Conservation (phyloP, 64 coral and sea anemone genomes). For the Dendronephthya gigantea region DNA sequence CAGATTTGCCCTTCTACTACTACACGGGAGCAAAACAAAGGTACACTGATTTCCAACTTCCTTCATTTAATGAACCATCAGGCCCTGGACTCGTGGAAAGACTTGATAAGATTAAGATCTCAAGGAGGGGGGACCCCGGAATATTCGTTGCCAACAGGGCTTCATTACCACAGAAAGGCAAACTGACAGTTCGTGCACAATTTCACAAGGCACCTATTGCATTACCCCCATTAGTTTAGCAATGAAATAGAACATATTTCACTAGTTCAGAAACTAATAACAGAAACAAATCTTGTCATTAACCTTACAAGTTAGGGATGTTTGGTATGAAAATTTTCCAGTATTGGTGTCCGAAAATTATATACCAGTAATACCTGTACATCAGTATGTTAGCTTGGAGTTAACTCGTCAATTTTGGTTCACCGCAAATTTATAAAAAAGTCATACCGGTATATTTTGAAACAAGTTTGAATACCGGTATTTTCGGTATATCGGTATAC, state of each 20-base stretch:
- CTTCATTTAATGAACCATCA: conserved; percentile 47
- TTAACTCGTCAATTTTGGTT: too few species aligned
- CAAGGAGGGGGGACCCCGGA: conserved; percentile 40
- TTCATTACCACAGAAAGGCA: conserved; percentile 20
- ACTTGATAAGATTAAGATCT: conserved; percentile 36
- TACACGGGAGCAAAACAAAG: conserved; percentile 39
- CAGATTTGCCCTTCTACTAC: conserved; percentile 48
- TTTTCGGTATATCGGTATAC: too few species aligned
- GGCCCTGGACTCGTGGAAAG: conserved; percentile 18
- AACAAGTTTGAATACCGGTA: neutral
- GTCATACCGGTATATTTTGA: too few species aligned
- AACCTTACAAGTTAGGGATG: too few species aligned
- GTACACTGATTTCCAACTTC: conserved; percentile 9
- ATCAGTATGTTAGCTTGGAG: too few species aligned
- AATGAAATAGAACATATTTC: conserved; percentile 12
- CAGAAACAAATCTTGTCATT: too few species aligned
- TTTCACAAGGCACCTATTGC: conserved; percentile 25
- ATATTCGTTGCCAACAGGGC: conserved; percentile 42
- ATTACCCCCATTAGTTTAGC: conserved; percentile 21
- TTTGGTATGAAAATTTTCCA: too few species aligned
- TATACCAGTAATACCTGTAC: neutral
- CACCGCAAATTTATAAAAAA: too few species aligned
- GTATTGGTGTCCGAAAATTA: too few species aligned
- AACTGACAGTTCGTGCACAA: conserved; percentile 24
- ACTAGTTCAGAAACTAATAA: too few species aligned